Conservation (phyloP, 2,797 vertebrate genomes). For the Sebastes diaconus region DNA sequence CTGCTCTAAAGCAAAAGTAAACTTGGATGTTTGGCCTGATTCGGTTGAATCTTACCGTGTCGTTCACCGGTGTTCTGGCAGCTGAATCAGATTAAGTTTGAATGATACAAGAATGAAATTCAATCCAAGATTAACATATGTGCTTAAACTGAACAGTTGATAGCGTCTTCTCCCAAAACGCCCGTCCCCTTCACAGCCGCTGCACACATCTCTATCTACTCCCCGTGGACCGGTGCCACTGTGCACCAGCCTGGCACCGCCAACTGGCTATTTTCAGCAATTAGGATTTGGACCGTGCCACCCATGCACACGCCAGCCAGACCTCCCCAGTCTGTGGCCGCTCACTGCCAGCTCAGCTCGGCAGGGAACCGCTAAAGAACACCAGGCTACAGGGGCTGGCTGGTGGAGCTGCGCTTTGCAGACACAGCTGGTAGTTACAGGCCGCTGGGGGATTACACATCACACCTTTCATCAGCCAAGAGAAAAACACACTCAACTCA, state of each 20-base stretch:
- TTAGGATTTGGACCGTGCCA: constrained; percentile 73
- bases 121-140: constrained; percentile 1
- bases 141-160: constrained; percentile 3
- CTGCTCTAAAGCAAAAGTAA: constrained; percentile 22
- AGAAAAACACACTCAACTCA: background rate
- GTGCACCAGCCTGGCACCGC: constrained; percentile 38
- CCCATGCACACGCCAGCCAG: constrained; percentile 54
- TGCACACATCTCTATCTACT: constrained; percentile 14
- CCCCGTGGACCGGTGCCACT: constrained; percentile 31
- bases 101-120: background rate
- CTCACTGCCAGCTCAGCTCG: constrained; percentile 49
- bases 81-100: constrained; percentile 13
- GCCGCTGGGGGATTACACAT: background rate
- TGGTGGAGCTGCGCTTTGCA: background rate
- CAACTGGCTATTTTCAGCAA: constrained; percentile 74
- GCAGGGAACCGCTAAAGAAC: constrained; percentile 29
- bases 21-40: constrained; percentile 20
- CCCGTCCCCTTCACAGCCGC: constrained; percentile 14
- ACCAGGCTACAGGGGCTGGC: constrained; percentile 20
- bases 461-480: background rate
- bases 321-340: constrained; percentile 43
- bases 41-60: constrained; percentile 1
- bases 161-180: background rate
- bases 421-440: constrained; percentile 21
- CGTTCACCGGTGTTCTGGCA: background rate